Evolutionary conservation across 30 jellyfish, hydroid and myxozoan species (phyloP).

Genomic region (Aurelia sp.): DNA sequence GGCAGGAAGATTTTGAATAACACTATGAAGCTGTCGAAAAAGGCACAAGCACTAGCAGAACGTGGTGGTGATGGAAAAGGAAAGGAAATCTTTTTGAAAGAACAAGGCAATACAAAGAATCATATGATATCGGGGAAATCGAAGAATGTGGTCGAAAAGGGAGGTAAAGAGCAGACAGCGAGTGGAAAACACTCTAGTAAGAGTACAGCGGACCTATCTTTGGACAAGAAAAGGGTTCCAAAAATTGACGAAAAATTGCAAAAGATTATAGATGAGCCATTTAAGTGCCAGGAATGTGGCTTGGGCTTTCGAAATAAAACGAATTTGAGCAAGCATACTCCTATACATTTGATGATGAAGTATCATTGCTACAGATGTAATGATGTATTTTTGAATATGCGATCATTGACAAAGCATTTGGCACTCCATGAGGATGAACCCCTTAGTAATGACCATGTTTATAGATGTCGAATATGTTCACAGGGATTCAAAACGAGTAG

Average conservation of each 20-base stretch:
- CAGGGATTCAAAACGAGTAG: slow-evolving; percentile 61
- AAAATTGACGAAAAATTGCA: slow-evolving; percentile 1
- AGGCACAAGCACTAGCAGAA: background rate
- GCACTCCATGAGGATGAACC: slow-evolving; percentile 64
- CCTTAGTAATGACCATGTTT: slow-evolving; percentile 4
- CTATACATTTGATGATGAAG: slow-evolving; percentile 52
- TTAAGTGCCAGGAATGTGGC: slow-evolving; percentile 67
- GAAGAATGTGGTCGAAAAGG: background rate
- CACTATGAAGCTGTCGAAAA: background rate
- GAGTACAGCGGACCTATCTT: background rate
- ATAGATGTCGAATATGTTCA: slow-evolving; percentile 62
- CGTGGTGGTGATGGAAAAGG: background rate
- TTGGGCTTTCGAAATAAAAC: slow-evolving; percentile 49
- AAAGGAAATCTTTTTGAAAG: background rate
- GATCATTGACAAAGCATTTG: slow-evolving; percentile 83
- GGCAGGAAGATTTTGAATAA: background rate
- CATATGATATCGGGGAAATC: background rate
- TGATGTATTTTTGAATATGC: slow-evolving; percentile 75
- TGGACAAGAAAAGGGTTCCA: slow-evolving; percentile 10
- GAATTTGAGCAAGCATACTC: slow-evolving; percentile 57
- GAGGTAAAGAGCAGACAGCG: background rate
- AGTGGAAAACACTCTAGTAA: background rate
- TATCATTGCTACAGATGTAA: slow-evolving; percentile 80
- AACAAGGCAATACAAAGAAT: background rate
- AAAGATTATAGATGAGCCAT: slow-evolving; percentile 18